Base-by-base conservation (phyloP, 2,113 vertebrate genomes). In the Carassius auratus region DNA sequence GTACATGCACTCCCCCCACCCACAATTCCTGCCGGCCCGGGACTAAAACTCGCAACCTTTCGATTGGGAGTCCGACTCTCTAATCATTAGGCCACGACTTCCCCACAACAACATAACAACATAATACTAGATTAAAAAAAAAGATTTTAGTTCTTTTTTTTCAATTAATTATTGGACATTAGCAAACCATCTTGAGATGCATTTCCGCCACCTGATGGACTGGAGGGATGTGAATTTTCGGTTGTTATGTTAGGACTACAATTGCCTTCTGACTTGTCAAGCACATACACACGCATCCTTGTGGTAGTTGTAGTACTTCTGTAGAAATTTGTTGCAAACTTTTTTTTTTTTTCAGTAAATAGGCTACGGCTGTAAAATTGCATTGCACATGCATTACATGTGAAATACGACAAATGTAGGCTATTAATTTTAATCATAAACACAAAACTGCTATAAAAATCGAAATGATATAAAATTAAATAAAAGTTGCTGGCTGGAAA, bases 301-400 rank as follows among this genome's bases (percentile, higher is more conserved):
- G 38, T 74, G 71, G 71, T 74, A 74, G 19, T 74, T 74, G 38
- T 73, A 74, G 69, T 73, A 4, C 69, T 45, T 23, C 21, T 13
- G 21, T 74, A 45, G 38, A 74, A 74, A 74, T 19, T 42, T 73
- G 9, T 71, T 5, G 21, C 15, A 8, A 21, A 21, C 17, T 73
- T 5, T 26, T 10, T 61, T 26, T 10, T 61, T 8, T 59, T 23
- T 62, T 19, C 8, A 71, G 2, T 21, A 26, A 26, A 26, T 26
- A 26, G 26, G 26, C 26, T 26, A 26, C 26, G 26, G 26, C 26
- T 26, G 26, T 26, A 26, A 26, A 26, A 26, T 26, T 26, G n/a
- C n/a, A n/a, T n/a, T n/a, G n/a, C n/a, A n/a, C n/a, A n/a, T n/a
- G n/a, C n/a, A n/a, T n/a, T 26, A 26, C 26, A 26, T 26, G 26